Conservation (phyloP, 2,888 invertebrate genomes). For the Caenorhabditis becei region DNA sequence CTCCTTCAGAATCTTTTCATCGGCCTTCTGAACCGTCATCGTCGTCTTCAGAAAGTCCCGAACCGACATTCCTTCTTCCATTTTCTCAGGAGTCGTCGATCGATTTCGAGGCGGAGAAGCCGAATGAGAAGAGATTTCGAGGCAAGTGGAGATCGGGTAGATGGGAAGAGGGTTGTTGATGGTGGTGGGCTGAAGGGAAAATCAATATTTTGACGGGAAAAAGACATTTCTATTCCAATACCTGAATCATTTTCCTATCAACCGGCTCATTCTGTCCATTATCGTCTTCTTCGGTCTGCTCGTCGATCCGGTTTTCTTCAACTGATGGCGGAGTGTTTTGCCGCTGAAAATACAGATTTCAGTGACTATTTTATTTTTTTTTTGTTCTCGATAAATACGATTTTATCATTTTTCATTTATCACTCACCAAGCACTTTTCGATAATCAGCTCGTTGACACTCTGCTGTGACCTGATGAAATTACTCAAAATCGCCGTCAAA, state of each 20-base stretch:
- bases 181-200: conserved; percentile 5
- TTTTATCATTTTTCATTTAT: not conserved
- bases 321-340: not conserved
- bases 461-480: conserved; percentile 48
- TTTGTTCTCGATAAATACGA: not conserved
- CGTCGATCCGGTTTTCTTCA: conserved; percentile 19
- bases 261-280: conserved; percentile 2
- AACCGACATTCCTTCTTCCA: conserved; percentile 49
- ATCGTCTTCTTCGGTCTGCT: conserved; percentile 6
- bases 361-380: not conserved
- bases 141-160: conserved; percentile 10
- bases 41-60: conserved; percentile 55
- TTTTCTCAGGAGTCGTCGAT: conserved; percentile 44
- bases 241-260: too few relatives aligned
- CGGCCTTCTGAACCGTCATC: conserved; percentile 44
- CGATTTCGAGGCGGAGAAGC: conserved; percentile 39
- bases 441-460: conserved; percentile 46
- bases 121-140: conserved; percentile 2
- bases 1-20: conserved; percentile 42
- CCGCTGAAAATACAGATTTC: conserved; percentile 6
- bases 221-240: too few relatives aligned
- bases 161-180: conserved; percentile 42
- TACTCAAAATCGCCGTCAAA: conserved; percentile 23
- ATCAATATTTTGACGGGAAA: not conserved
- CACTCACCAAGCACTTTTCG: conserved; percentile 20